A percentile compares a stretch with the other conserved stretches of the same genome.
Evolutionary conservation across 2,888 invertebrate genomes (phyloP).

Genomic region (Schizotus pectinicornis): DNA sequence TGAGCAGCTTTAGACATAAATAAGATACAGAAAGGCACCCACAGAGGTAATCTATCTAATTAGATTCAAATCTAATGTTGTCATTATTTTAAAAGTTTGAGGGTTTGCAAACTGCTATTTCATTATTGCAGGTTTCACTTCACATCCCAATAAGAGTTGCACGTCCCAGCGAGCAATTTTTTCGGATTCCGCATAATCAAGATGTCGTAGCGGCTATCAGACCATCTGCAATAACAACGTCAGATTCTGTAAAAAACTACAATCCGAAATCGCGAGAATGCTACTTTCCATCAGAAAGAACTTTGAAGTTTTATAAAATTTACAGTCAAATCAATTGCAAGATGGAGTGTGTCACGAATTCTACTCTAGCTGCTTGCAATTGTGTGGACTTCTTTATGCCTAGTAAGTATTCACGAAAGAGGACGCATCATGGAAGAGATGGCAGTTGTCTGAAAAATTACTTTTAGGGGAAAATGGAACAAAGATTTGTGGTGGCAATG

Average conservation of each 20-base stretch:
- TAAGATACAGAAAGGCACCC: no score
- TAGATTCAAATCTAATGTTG: no score
- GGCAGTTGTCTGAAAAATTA: background rate
- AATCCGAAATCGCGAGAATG: slow-evolving; percentile 69
- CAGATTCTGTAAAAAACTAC: slow-evolving; percentile 67
- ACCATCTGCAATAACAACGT: slow-evolving; percentile 75
- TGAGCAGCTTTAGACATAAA: no score
- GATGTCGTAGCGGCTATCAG: slow-evolving; percentile 71
- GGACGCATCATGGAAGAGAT: background rate
- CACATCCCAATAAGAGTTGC: slow-evolving; percentile 73
- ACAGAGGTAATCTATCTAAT: no score
- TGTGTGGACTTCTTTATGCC: slow-evolving; percentile 70
- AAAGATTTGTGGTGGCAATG: slow-evolving; percentile 64
- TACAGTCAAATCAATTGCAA: slow-evolving; percentile 76
- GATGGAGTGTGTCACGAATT: slow-evolving; percentile 73
- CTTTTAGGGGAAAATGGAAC: slow-evolving; percentile 61
- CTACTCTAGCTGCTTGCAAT: slow-evolving; percentile 59
- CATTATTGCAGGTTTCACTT: slow-evolving; percentile 60
- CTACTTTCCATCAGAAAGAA: slow-evolving; percentile 69
- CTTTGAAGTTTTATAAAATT: slow-evolving; percentile 68
- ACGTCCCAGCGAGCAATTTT: slow-evolving; percentile 70
- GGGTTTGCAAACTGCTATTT: no score
- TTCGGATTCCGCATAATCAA: slow-evolving; percentile 71
- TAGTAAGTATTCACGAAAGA: slow-evolving; percentile 45
- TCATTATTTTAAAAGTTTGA: no score